Evolutionary conservation across 2,113 vertebrate genomes (phyloP), one percentile per base, ranked within the genome.

Genomic region (Nibea albiflora): DNA sequence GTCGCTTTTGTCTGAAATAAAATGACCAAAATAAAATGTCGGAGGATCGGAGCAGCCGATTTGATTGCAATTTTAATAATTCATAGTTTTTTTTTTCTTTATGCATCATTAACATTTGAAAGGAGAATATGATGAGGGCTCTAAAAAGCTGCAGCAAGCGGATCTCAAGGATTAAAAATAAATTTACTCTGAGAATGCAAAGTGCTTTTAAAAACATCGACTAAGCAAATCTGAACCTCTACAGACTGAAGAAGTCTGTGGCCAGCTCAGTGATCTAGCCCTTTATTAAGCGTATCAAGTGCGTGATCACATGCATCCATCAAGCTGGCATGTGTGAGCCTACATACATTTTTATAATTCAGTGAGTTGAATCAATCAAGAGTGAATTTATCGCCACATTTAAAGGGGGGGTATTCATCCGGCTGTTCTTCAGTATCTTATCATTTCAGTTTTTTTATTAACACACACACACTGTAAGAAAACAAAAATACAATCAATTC

Each of bases 321-420:
- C n/a, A 44, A 73, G 64, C 70, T 74, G 64, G 49, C 49, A 64
- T 5, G 0, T 46, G 26, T 28, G 28, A 68, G 46, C 52, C 2
- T 0, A 65, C 39, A 20, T 44, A 53, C 22, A 58, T 63, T 39
- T 66, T 80, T 14, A 66, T 80, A 58, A 50, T 60, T 72, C 31
- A 66, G 31, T 53, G 22, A 76, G 66, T 62, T 76, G 49, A 82
- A 80, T 82, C 78, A 20, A 39, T 39, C 20, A 4, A 28, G 12
- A 47, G 57, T 53, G 64, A 62, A 75, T 81, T 68, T 46, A 72
- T 61, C 20, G 64, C 66, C 24, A 20, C 39, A 19, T 70, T 82
- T 87, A 24, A 67, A 80, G 71, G 60, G 0, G 81, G 71, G 67
- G 15, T 15, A 74, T 68, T 61, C 15, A 8, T 50, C 17, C 42